Conservation (phyloP, 1,140 invertebrate species). For the Acromyrmex echinatior region DNA sequence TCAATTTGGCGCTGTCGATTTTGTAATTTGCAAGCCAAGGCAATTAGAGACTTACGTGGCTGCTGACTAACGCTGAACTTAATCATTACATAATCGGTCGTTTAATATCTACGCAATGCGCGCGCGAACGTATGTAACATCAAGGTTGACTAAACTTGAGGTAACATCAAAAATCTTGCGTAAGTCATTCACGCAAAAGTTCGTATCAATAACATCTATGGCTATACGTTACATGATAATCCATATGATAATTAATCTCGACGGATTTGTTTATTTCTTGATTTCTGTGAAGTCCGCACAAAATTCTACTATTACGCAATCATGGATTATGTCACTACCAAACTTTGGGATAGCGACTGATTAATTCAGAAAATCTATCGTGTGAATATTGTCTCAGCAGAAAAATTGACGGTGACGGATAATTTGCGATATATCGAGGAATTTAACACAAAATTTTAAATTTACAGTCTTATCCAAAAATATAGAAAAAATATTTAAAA, state of each 20-base stretch:
- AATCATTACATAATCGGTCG: constrained; percentile 55
- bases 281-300: background rate
- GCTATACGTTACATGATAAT: constrained; percentile 16
- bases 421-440: background rate
- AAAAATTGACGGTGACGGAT: background rate
- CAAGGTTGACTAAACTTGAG: constrained; percentile 69
- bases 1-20: constrained; percentile 50
- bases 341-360: background rate
- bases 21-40: constrained; percentile 58
- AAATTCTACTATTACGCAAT: constrained; percentile 21
- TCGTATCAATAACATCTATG: constrained; percentile 35
- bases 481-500: background rate
- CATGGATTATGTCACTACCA: constrained; percentile 40
- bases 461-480: background rate
- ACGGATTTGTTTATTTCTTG: constrained; percentile 48
- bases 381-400: background rate
- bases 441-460: background rate
- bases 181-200: constrained; percentile 58
- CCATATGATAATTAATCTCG: constrained; percentile 53
- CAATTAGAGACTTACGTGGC: constrained; percentile 52
- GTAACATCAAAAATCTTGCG: constrained; percentile 72
- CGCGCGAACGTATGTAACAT: constrained; percentile 58
- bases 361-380: constrained; percentile 26
- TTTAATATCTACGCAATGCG: constrained; percentile 58
- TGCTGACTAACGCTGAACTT: constrained; percentile 55